Percentiles rank a stretch among this genome's conserved stretches.
These are phyloP conservation scores for Plectrocnemia conspersa DNA, from an alignment of 1,140 invertebrate genomes.

Conservation along the genomic window DNA sequence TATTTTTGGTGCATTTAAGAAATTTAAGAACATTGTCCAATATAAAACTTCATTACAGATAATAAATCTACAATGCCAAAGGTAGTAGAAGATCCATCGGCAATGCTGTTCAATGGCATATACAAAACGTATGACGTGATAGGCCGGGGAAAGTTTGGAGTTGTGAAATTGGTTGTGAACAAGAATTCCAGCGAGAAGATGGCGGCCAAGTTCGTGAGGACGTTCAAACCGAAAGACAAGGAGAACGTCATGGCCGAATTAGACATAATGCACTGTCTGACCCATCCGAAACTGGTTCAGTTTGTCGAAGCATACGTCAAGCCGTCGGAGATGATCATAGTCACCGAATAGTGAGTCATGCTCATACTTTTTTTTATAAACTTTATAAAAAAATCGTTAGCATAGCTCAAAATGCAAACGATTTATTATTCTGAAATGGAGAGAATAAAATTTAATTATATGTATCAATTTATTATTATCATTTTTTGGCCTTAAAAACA, in stretches of 20 bases:
- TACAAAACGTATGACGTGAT: conserved; percentile 57
- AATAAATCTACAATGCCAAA: conserved; percentile 2
- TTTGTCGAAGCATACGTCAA: conserved; percentile 84
- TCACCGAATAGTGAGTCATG: conserved; percentile 88
- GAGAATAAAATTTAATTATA: no score
- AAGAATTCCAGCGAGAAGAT: conserved; percentile 63
- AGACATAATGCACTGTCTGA: conserved; percentile 83
- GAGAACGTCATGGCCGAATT: conserved; percentile 81
- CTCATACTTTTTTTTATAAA: no score
- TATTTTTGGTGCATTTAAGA: conserved; percentile 39
- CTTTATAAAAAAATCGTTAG: no score
- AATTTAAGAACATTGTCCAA: not conserved
- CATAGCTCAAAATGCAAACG: no score
- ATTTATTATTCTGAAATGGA: no score
- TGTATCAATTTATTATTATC: no score
- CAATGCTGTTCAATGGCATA: conserved; percentile 23
- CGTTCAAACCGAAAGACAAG: conserved; percentile 73
- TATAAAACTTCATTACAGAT: conserved; percentile 1
- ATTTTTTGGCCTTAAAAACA: no score
- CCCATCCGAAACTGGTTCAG: conserved; percentile 86
- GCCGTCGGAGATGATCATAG: conserved; percentile 80
- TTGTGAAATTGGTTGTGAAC: conserved; percentile 71
- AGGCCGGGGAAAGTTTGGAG: conserved; percentile 77
- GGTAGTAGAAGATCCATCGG: conserved; percentile 12
- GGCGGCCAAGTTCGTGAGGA: conserved; percentile 90